These are phyloP conservation scores for Diarsia mendica DNA, from an alignment of 2,888 invertebrate species.

Conservation along the genomic window DNA sequence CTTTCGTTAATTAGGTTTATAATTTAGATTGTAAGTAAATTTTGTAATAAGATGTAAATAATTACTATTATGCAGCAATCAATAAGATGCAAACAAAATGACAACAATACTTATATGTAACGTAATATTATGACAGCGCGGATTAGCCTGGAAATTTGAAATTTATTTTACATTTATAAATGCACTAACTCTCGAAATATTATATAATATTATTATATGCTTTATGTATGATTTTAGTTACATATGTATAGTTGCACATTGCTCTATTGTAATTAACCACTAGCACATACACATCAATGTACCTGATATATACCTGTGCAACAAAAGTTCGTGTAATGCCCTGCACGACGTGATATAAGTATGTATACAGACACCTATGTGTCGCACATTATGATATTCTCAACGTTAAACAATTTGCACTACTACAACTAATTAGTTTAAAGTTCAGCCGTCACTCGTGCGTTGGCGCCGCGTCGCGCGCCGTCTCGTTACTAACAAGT, in stretches of 20 bases:
- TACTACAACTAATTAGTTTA: constrained; percentile 15
- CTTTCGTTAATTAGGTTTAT: constrained; percentile 87
- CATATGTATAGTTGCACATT: constrained; percentile 49
- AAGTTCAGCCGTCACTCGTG: constrained; percentile 22
- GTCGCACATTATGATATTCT: constrained; percentile 27
- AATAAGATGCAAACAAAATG: constrained; percentile 68
- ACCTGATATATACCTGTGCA: constrained; percentile 68
- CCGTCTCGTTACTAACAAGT: constrained; percentile 51
- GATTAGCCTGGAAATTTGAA: constrained; percentile 25
- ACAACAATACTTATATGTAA: constrained; percentile 67
- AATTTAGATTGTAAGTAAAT: constrained; percentile 81
- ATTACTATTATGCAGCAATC: constrained; percentile 74
- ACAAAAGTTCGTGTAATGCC: constrained; percentile 46
- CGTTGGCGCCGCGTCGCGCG: constrained; percentile 13
- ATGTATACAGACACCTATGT: constrained; percentile 23
- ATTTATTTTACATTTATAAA: constrained; percentile 46
- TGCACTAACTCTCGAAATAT: constrained; percentile 50
- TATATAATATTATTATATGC: constrained; percentile 44
- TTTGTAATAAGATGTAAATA: constrained; percentile 87
- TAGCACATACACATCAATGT: constrained; percentile 72
- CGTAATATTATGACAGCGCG: constrained; percentile 48
- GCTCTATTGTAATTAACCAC: constrained; percentile 50
- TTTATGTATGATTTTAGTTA: constrained; percentile 46
- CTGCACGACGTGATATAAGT: constrained; percentile 42
- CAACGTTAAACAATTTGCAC: constrained; percentile 36